Conservation (phyloP, 2,113 vertebrate genomes). For the Archocentrus centrarchus region DNA sequence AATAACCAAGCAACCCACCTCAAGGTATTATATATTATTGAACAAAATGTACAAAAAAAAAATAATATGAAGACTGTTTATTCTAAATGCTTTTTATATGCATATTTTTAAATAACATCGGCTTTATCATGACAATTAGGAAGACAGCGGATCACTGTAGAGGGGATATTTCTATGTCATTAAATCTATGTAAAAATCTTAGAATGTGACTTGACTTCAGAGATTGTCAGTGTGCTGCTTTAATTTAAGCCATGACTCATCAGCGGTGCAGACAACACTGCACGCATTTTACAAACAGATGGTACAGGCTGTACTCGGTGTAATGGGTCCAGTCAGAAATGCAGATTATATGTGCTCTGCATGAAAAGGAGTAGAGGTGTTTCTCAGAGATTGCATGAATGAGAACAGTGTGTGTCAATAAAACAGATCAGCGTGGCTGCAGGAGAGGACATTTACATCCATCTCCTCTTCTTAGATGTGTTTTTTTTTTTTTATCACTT, state of each 20-base stretch:
- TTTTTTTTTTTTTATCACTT: neutral
- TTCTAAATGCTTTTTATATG: no score
- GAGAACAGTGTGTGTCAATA: neutral
- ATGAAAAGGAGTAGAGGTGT: neutral
- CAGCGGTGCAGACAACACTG: neutral
- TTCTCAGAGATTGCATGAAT: neutral
- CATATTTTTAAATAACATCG: neutral
- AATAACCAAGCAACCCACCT: neutral
- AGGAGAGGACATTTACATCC: neutral
- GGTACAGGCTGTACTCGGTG: neutral
- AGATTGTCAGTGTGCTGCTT: neutral
- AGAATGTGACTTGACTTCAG: neutral
- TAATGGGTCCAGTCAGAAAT: neutral
- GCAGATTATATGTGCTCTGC: neutral
- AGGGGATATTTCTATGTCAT: neutral
- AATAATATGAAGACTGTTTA: neutral
- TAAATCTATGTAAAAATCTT: neutral
- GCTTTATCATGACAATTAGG: neutral
- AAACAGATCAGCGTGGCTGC: neutral
- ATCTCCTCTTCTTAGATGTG: neutral
- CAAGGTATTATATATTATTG: neutral
- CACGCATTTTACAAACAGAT: slow-evolving; percentile 10
- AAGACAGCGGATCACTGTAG: neutral
- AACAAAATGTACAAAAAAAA: neutral
- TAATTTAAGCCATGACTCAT: neutral